A percentile compares a stretch with the other conserved stretches of the same genome.
phyloP scores from a whole-genome alignment of 2,888 invertebrate genomes.

The Tribolium freemani region DNA sequence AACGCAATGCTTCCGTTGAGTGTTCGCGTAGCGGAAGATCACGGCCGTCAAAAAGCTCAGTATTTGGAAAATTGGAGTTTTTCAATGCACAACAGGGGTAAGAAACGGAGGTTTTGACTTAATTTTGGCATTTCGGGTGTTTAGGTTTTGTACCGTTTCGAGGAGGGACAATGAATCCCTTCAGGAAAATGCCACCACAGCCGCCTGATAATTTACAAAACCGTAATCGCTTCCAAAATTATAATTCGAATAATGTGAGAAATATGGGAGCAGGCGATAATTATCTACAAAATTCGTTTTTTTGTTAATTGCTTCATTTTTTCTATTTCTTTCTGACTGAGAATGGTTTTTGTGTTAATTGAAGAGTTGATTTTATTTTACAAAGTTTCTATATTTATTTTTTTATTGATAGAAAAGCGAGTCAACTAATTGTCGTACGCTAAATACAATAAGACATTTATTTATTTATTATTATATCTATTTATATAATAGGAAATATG shows the following conservation, averaged over 20 bases:
- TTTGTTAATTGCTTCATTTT: constrained; percentile 51
- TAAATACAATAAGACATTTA: neutral
- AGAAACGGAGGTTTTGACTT: constrained; percentile 52
- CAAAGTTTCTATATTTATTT: constrained; percentile 31
- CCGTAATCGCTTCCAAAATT: constrained; percentile 35
- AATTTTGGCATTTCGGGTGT: constrained; percentile 5
- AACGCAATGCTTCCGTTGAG: constrained; percentile 87
- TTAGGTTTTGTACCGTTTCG: constrained; percentile 56
- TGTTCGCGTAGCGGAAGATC: constrained; percentile 85
- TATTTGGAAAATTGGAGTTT: constrained; percentile 67
- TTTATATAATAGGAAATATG: constrained; percentile 3
- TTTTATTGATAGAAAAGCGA: constrained; percentile 7
- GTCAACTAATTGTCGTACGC: neutral
- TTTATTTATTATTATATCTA: constrained; percentile 36
- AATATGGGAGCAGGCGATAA: constrained; percentile 65
- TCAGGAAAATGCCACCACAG: constrained; percentile 51
- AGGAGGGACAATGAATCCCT: constrained; percentile 49
- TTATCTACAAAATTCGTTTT: constrained; percentile 61
- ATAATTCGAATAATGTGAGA: constrained; percentile 50
- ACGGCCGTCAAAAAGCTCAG: constrained; percentile 83
- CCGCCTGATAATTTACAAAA: constrained; percentile 35
- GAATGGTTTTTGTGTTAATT: constrained; percentile 15
- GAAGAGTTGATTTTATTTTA: constrained; percentile 27
- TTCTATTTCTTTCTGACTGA: constrained; percentile 32
- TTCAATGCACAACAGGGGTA: constrained; percentile 61